A percentile compares a stretch with the other conserved stretches of the same genome.
phyloP scores from a whole-genome alignment of 2,797 vertebrate species.

The Acanthiza pusilla region DNA sequence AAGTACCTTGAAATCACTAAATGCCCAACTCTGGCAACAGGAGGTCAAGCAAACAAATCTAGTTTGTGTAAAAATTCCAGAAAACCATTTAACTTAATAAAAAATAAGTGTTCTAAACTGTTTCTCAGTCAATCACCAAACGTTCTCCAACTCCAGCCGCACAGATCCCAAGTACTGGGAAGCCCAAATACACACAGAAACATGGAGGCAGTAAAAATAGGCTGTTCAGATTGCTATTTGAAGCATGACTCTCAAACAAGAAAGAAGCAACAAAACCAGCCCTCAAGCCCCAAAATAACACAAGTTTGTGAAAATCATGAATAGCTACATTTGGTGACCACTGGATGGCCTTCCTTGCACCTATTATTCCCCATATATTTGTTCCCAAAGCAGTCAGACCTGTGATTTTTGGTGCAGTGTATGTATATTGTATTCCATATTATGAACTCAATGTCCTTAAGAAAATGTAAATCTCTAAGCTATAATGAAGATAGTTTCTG shows the following conservation, averaged over 20 bases:
- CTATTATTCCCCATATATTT: not conserved
- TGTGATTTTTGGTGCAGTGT: not conserved
- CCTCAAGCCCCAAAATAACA: not conserved
- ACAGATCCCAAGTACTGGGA: not conserved
- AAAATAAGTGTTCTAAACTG: not conserved
- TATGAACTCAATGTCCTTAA: not conserved
- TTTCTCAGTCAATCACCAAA: not conserved
- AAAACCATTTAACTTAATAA: not conserved
- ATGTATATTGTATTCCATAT: not conserved
- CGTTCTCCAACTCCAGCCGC: not conserved
- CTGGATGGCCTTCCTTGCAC: not conserved
- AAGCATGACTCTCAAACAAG: not conserved
- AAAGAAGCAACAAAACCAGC: not conserved
- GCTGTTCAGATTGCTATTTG: not conserved
- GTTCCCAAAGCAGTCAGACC: not conserved
- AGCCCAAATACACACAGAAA: not conserved
- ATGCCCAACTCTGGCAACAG: not conserved
- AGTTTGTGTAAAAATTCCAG: not conserved
- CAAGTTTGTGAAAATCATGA: not conserved
- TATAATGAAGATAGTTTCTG: slow-evolving; percentile 15
- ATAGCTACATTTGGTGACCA: not conserved
- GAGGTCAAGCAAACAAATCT: not conserved
- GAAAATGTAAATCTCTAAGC: not conserved
- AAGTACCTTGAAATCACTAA: not conserved
- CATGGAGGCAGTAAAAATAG: not conserved